A percentile compares a stretch with the other conserved stretches of the same genome.
These are phyloP conservation scores for Mercenaria mercenaria DNA, from an alignment of 1,140 invertebrate genomes.

Conservation along the genomic window DNA sequence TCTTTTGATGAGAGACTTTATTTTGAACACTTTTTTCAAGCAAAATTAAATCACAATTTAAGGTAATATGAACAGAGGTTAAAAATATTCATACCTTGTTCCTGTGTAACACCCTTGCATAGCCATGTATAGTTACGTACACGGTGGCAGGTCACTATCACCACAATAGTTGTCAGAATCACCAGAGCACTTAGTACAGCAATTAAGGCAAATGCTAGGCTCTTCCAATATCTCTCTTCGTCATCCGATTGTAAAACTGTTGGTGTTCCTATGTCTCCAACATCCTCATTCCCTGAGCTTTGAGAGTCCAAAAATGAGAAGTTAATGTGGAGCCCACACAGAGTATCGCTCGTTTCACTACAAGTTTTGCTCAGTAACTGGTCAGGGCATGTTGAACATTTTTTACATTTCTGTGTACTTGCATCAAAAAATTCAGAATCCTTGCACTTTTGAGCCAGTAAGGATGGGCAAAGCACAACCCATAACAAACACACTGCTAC, in stretches of 20 bases:
- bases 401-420: neutral
- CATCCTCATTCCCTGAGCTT: neutral
- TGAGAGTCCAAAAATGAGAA: neutral
- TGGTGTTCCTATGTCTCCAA: neutral
- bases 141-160: conserved; percentile 30
- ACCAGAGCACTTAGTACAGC: conserved; percentile 43
- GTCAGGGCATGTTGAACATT: neutral
- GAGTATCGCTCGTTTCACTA: neutral
- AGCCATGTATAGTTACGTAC: conserved; percentile 23
- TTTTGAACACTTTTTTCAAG: no score
- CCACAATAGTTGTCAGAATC: conserved; percentile 9
- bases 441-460: neutral
- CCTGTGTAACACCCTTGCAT: conserved; percentile 36
- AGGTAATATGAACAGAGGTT: no score
- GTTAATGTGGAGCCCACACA: neutral
- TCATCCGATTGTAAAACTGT: conserved; percentile 30
- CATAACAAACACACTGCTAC: neutral
- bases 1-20: no score
- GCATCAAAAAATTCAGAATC: neutral
- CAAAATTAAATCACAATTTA: no score
- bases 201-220: conserved; percentile 52
- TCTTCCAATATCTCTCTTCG: conserved; percentile 38
- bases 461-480: neutral
- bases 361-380: neutral
- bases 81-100: conserved; percentile 47